A percentile compares a stretch with the other conserved stretches of the same genome.
phyloP scores from a whole-genome alignment of 2,888 invertebrate genomes.

The Drosophila histrio region DNA sequence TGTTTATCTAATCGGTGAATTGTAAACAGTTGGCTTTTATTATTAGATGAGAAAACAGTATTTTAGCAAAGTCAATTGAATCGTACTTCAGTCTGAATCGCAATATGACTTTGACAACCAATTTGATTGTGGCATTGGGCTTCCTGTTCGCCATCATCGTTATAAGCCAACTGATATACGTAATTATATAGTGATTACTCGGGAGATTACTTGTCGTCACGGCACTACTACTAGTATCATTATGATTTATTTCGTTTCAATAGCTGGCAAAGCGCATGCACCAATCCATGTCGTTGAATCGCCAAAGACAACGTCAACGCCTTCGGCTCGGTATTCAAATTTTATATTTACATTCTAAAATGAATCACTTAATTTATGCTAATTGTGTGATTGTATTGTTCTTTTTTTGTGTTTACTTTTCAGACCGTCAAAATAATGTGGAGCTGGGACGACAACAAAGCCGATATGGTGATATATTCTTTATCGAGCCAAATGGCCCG shows the following conservation, averaged over 20 bases:
- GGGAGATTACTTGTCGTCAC: background rate
- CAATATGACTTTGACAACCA: conserved; percentile 54
- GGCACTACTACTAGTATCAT: conserved; percentile 4
- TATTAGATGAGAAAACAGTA: conserved; percentile 15
- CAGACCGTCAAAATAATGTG: conserved; percentile 77
- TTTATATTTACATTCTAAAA: background rate
- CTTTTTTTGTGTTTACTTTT: too few species aligned
- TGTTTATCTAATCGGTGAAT: conserved; percentile 60
- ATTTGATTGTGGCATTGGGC: conserved; percentile 48
- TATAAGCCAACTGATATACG: conserved; percentile 57
- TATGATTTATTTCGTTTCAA: conserved; percentile 28
- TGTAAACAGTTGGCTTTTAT: conserved; percentile 27
- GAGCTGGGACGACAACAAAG: conserved; percentile 53
- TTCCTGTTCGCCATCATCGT: conserved; percentile 50
- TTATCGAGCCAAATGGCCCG: conserved; percentile 74
- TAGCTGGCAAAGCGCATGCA: conserved; percentile 65
- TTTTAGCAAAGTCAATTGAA: conserved; percentile 11
- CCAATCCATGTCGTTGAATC: conserved; percentile 39
- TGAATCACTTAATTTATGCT: background rate
- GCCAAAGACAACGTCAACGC: conserved; percentile 39
- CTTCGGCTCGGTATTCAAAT: conserved; percentile 38
- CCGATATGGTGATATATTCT: conserved; percentile 80
- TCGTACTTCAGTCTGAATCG: conserved; percentile 36
- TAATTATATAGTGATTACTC: conserved; percentile 43
- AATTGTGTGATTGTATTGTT: background rate